A percentile compares a stretch with the other conserved stretches of the same genome.
phyloP scores from a whole-genome alignment of 2,797 vertebrate genomes.

The Tympanoctomys barrerae region DNA sequence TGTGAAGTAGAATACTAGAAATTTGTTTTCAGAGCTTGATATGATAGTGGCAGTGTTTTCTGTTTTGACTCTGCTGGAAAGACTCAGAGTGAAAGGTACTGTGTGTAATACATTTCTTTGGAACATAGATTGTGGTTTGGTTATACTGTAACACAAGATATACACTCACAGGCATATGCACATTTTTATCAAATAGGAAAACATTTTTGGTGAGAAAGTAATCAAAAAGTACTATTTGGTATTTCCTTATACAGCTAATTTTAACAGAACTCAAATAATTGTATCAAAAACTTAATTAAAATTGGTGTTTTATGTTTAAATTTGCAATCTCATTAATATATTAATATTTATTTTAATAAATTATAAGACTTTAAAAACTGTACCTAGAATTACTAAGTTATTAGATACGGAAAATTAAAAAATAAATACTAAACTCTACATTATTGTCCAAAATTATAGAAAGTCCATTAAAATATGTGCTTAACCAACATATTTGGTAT shows the following conservation, averaged over 20 bases:
- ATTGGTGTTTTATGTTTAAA: not conserved
- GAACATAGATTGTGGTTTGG: not conserved
- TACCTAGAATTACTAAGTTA: not conserved
- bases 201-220: not conserved
- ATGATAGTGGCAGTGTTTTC: not conserved
- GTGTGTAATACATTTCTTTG: not conserved
- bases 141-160: not conserved
- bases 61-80: not conserved
- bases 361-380: not conserved
- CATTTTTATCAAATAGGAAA: not conserved
- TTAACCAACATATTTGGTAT: not conserved
- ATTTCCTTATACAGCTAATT: not conserved
- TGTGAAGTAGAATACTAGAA: not conserved
- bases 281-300: not conserved
- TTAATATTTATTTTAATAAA: slow-evolving; percentile 6
- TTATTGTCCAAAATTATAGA: not conserved
- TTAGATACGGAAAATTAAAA: not conserved
- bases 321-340: not conserved
- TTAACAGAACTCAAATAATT: not conserved
- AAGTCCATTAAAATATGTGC: not conserved
- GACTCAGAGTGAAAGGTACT: not conserved
- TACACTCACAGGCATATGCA: not conserved
- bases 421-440: not conserved
- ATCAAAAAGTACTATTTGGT: not conserved
- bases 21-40: not conserved